These are phyloP conservation scores for Epinotia brunnichana DNA, from an alignment of 2,888 invertebrate genomes.

Conservation along the genomic window DNA sequence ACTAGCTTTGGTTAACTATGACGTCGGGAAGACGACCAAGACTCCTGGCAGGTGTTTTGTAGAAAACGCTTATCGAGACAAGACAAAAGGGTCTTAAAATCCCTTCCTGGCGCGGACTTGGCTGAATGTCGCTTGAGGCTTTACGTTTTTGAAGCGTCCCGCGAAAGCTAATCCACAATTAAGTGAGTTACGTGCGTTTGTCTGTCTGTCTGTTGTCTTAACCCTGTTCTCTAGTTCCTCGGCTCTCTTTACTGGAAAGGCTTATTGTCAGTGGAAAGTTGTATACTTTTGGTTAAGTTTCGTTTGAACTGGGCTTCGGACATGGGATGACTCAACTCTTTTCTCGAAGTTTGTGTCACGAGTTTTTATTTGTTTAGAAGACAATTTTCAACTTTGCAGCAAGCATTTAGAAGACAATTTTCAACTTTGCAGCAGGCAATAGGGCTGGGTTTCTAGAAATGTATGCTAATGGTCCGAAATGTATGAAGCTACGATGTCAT, in stretches of 20 bases:
- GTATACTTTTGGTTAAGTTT: slow-evolving; percentile 3
- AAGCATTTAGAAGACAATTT: too few relatives aligned
- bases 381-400: too few relatives aligned
- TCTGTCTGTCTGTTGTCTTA: slow-evolving; percentile 25
- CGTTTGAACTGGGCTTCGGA: not conserved
- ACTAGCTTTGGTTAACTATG: too few relatives aligned
- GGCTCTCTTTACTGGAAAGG: slow-evolving; percentile 10
- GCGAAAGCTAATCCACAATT: slow-evolving; percentile 27
- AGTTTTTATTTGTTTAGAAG: too few relatives aligned
- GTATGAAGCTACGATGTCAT: too few relatives aligned
- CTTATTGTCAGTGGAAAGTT: slow-evolving; percentile 19
- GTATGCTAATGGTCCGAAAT: too few relatives aligned
- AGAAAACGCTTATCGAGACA: not conserved
- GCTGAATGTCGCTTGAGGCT: not conserved
- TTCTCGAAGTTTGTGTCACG: too few relatives aligned
- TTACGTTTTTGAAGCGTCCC: not conserved
- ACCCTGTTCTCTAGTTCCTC: slow-evolving; percentile 26
- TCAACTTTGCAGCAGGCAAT: too few relatives aligned
- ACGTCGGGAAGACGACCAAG: too few relatives aligned
- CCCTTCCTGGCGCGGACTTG: not conserved
- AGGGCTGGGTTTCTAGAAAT: too few relatives aligned
- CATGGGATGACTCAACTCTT: not conserved
- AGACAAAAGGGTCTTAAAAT: not conserved
- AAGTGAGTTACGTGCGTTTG: slow-evolving; percentile 27
- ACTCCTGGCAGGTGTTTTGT: too few relatives aligned